These are phyloP conservation scores for Cephalopachus bancanus DNA, from an alignment of 2,797 vertebrate genomes.

Conservation along the genomic window DNA sequence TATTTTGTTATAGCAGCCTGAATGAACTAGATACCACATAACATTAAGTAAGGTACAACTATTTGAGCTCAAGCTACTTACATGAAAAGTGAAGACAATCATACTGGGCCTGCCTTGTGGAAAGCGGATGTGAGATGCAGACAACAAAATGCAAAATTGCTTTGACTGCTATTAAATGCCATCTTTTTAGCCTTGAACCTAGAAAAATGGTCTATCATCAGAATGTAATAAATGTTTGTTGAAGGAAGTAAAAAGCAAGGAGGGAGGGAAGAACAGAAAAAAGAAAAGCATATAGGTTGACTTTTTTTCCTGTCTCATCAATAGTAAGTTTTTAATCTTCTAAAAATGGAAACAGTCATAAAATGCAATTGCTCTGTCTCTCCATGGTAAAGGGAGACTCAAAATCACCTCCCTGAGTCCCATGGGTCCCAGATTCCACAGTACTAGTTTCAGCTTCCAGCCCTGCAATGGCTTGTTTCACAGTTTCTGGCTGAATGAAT, in stretches of 20 bases:
- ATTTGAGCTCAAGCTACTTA: neutral
- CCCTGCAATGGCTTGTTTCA: neutral
- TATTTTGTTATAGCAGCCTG: neutral
- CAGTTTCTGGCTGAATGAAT: neutral
- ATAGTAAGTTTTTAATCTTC: conserved; percentile 13
- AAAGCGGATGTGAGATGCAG: neutral
- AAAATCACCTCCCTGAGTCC: neutral
- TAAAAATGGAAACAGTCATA: conserved; percentile 24
- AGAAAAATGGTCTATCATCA: neutral
- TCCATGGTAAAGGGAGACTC: neutral
- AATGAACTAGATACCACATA: neutral
- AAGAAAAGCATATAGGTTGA: neutral
- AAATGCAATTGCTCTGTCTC: neutral
- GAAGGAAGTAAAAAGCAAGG: neutral
- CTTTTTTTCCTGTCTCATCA: neutral
- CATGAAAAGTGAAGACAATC: neutral
- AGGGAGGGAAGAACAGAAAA: neutral
- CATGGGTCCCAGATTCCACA: neutral
- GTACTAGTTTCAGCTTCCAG: conserved; percentile 20
- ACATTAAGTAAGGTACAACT: neutral
- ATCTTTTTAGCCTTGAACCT: neutral
- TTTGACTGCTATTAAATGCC: neutral
- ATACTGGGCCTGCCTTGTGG: neutral
- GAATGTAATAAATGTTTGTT: neutral
- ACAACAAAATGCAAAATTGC: neutral